Conservation (phyloP, 92 coral and sea anemone species). For the Palythoa grandiflora region DNA sequence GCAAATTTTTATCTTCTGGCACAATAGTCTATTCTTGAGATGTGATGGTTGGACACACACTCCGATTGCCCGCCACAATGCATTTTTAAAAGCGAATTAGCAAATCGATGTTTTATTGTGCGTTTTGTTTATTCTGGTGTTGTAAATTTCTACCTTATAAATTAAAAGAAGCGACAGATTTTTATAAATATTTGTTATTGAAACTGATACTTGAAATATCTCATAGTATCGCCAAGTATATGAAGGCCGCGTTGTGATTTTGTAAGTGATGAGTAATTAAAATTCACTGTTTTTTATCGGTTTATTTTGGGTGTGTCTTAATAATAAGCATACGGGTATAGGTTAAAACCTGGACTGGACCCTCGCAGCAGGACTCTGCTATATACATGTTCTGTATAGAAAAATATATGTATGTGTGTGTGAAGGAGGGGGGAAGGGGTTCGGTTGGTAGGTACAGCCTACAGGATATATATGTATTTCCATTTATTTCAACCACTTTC, state of each 20-base stretch:
- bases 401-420: too few species aligned
- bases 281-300: neutral
- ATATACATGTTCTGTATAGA: too few species aligned
- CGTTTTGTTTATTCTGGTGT: neutral
- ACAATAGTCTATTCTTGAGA: neutral
- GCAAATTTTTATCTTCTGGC: conserved; percentile 32
- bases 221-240: neutral
- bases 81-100: neutral
- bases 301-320: neutral
- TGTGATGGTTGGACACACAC: neutral
- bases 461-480: too few species aligned
- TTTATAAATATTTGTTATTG: neutral
- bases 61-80: neutral
- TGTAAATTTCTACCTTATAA: neutral
- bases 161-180: neutral
- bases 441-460: too few species aligned
- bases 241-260: neutral
- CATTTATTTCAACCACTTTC: too few species aligned
- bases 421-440: too few species aligned
- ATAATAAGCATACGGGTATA: too few species aligned
- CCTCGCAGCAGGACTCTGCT: too few species aligned
- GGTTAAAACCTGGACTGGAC: too few species aligned
- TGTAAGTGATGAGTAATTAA: neutral
- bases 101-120: neutral
- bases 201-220: neutral